Conservation (phyloP, 2,113 vertebrate genomes). For the Bufo gargarizans region DNA sequence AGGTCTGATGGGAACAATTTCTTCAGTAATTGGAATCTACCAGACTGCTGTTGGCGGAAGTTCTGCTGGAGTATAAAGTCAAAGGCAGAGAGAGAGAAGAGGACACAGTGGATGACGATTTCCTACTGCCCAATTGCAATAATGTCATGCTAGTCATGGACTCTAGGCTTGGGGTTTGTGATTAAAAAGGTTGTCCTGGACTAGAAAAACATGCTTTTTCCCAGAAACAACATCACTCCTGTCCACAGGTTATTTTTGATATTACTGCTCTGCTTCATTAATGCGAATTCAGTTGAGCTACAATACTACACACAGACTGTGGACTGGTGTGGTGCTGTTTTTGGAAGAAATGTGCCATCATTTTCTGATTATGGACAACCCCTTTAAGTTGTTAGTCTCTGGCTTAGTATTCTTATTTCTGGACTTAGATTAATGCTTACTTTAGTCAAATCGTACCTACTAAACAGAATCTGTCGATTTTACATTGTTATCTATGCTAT, state of each 20-base stretch:
- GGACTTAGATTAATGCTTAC: background rate
- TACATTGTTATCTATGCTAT: background rate
- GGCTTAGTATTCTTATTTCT: background rate
- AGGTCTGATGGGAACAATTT: conserved; percentile 88
- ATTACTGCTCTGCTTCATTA: too few species aligned
- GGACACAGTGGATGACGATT: background rate
- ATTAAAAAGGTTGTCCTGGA: too few species aligned
- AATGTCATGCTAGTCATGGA: background rate
- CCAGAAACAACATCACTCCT: too few species aligned
- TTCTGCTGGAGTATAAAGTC: conserved; percentile 60
- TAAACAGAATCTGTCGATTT: background rate
- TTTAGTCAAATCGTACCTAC: background rate
- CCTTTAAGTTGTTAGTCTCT: too few species aligned
- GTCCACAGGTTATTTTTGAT: too few species aligned
- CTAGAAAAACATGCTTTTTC: too few species aligned
- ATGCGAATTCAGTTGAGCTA: too few species aligned
- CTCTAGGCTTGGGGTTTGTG: background rate
- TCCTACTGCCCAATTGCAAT: background rate
- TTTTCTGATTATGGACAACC: too few species aligned
- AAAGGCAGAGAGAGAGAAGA: background rate
- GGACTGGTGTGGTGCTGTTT: too few species aligned
- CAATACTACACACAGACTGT: too few species aligned
- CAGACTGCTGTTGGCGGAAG: conserved; percentile 67
- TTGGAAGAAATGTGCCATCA: too few species aligned
- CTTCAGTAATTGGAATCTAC: conserved; percentile 85